Base-by-base conservation (phyloP, 1,140 invertebrate species). In the Trypoxylus dichotomus region DNA sequence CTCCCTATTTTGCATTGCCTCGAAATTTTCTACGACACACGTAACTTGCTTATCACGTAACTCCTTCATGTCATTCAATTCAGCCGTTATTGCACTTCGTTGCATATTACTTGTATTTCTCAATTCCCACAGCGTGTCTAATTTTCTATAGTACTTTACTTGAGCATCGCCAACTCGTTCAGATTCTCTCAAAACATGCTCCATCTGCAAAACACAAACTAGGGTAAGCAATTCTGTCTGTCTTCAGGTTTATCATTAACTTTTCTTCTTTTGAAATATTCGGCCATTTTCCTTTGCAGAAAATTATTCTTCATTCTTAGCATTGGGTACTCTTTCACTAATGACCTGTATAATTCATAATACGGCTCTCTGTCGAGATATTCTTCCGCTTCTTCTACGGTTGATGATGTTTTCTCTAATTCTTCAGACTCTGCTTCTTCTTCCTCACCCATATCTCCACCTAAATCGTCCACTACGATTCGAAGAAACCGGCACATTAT, bases 221-320 rank as follows among this genome's bases (percentile, higher is more conserved):
- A 42, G n/a, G n/a, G 42, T 37, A 27, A 5, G 21, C 25, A 5
- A 75, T 54, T 7, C 21, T 75, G 3, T 25, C 37, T 21, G 3
- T n/a, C 13, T 24, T n/a, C 13, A 42, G 10, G 11, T n/a, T 74
- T 41, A 7, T 37, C 6, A 63, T 19, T 8, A 41, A 80, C 80
- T 78, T 84, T 85, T 42, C 81, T 54, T 73, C 80, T 84, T 76
- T 79, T 82, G 42, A 83, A 84, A 47, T 82, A 83, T 37, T 84
- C 83, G 5, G 79, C 79, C 60, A 85, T 75, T 77, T 82, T 83
- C 41, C 81, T 83, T 42, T 85, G 83, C 24, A 84, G 79, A 47
- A 83, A 77, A 54, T 79, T 82, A 77, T 85, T 85, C 60, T 80
- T 79, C 21, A 82, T 79, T 77, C 79, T 80, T 24, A 25, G 10